These are phyloP conservation scores for Ecdyonurus torrentis DNA, from an alignment of 2,888 invertebrate species.

Conservation along the genomic window DNA sequence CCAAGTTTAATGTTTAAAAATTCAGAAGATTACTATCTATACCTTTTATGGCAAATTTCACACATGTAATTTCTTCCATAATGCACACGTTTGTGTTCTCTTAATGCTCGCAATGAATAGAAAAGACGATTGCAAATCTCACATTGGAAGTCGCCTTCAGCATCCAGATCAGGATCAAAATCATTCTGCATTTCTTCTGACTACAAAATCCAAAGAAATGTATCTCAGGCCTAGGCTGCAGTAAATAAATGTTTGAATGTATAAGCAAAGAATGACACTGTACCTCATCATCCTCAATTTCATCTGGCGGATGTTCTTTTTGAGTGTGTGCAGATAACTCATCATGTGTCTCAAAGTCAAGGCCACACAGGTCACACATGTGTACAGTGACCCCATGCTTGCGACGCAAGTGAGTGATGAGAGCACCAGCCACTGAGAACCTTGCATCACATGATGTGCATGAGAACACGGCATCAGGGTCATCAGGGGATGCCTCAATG, in stretches of 20 bases:
- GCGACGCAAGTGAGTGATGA: conserved; percentile 41
- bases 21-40: no score
- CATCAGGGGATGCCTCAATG: not conserved
- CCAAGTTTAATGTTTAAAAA: no score
- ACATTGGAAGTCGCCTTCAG: conserved; percentile 43
- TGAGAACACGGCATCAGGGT: not conserved
- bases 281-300: conserved; percentile 5
- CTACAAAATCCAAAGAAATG: not conserved
- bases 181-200: not conserved
- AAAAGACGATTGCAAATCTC: conserved; percentile 44
- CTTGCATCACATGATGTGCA: not conserved
- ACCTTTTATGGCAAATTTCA: not conserved
- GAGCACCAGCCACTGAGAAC: conserved; percentile 16
- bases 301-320: conserved; percentile 42
- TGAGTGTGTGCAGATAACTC: conserved; percentile 38
- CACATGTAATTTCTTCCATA: conserved; percentile 19
- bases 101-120: conserved; percentile 38
- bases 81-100: conserved; percentile 46
- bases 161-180: not conserved
- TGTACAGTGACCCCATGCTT: conserved; percentile 45
- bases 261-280: not conserved
- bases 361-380: conserved; percentile 52
- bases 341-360: conserved; percentile 42
- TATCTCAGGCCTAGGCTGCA: no score
- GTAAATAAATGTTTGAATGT: not conserved